phyloP scores from a whole-genome alignment of 2,888 invertebrate species.

The Caenorhabditis sp. region DNA sequence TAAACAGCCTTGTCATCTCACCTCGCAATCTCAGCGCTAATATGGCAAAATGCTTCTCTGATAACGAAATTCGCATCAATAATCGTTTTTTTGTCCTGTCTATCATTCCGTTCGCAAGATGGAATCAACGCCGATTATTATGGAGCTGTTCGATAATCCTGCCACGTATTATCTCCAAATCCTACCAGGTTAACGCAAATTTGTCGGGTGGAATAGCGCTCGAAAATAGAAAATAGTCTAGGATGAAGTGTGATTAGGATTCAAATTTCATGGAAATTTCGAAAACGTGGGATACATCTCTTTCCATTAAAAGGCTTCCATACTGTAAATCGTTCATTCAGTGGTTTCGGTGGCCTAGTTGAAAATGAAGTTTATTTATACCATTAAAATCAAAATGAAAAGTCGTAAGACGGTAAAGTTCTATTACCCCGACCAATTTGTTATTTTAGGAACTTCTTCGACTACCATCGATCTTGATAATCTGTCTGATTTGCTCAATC shows the following conservation, averaged over 20 bases:
- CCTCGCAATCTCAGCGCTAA: constrained; percentile 53
- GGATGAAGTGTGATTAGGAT: constrained; percentile 27
- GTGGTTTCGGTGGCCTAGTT: not conserved
- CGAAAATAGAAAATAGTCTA: constrained; percentile 28
- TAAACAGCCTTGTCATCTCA: constrained; percentile 56
- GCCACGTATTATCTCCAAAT: constrained; percentile 53
- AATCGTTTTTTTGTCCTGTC: constrained; percentile 54
- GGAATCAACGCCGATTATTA: not conserved
- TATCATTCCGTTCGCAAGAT: constrained; percentile 18
- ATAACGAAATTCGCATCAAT: constrained; percentile 54
- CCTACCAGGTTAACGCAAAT: constrained; percentile 41
- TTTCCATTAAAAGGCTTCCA: not conserved
- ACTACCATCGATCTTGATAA: constrained; percentile 57
- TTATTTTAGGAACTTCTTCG: constrained; percentile 50
- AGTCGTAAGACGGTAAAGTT: not conserved
- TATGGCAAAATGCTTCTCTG: constrained; percentile 55
- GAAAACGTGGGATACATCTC: too few relatives aligned
- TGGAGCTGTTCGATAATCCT: constrained; percentile 55
- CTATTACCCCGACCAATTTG: not conserved
- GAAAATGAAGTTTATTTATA: constrained; percentile 35
- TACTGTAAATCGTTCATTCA: not conserved
- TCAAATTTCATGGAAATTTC: too few relatives aligned
- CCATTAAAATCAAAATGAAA: constrained; percentile 21
- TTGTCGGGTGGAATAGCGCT: not conserved
- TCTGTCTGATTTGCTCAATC: constrained; percentile 54